Conservation (phyloP, 2,888 invertebrate species). For the Tipula vernalis region DNA sequence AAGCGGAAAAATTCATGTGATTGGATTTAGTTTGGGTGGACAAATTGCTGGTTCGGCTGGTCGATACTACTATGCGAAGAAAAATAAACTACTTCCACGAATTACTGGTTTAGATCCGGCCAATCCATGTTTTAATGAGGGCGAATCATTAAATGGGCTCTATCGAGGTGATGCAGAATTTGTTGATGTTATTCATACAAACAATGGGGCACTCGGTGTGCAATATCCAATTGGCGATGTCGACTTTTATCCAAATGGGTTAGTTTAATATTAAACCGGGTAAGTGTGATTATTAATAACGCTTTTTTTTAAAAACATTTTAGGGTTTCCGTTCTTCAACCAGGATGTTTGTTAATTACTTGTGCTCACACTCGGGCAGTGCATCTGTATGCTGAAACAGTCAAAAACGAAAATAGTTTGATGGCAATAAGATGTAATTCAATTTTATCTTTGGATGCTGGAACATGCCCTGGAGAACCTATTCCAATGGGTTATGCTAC, state of each 20-base stretch:
- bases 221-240: conserved; percentile 16
- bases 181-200: conserved; percentile 17
- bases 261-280: neutral
- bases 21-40: conserved; percentile 15
- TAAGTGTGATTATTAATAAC: neutral
- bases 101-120: conserved; percentile 19
- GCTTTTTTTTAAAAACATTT: neutral
- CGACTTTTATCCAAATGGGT: conserved; percentile 18
- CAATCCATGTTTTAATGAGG: conserved; percentile 17
- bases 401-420: conserved; percentile 14
- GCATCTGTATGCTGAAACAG: conserved; percentile 17
- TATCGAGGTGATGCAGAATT: conserved; percentile 14
- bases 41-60: conserved; percentile 17
- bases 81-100: conserved; percentile 14
- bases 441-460: no score
- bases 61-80: conserved; percentile 14
- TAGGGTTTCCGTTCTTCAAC: neutral
- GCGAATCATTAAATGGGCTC: conserved; percentile 11
- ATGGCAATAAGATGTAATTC: conserved; percentile 5
- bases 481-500: conserved; percentile 14
- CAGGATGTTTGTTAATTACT: conserved; percentile 16
- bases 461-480: neutral
- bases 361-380: conserved; percentile 17
- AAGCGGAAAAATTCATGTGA: conserved; percentile 15
- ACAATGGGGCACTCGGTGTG: conserved; percentile 13